Evolutionary conservation across 1,140 invertebrate species (phyloP), one percentile per base, ranked within the genome.

Genomic region (Drosophila tropicalis): DNA sequence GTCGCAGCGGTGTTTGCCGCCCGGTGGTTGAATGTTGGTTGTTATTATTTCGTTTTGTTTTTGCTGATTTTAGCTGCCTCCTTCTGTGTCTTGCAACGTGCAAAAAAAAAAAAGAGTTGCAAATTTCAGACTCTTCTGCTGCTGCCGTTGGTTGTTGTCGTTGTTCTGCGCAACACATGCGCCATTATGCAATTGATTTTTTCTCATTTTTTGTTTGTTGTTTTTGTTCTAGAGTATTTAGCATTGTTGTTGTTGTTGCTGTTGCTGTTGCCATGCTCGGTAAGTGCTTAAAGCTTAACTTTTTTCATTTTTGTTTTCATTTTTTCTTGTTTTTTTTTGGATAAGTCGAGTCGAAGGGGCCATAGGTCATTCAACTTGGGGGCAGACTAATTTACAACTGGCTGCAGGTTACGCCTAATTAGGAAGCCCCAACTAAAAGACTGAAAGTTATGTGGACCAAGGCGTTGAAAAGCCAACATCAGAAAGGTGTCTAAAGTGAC

Each of bases 101-200:
- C 70, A 84, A 84, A 85, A 81, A 68, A 47, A 83, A 83, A 84
- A 84, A 87, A 79, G 79, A 90, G 79, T 90, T 90, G 76, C 74
- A 83, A 86, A 86, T 83, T 85, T 65, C 64, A 73, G 36, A 19
- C 69, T 34, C 60, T 57, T 12, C 3, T 58, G 10, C 44, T 74
- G 47, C 19, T 66, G 22, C 34, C 65, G 60, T 64, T 74, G 69
- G 36, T 70, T 29, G 65, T 54, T 81, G 64, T 66, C 76, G 67
- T 67, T 72, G 66, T 72, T 61, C 75, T 67, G 72, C 84, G 83
- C 79, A 90, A 90, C 87, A 90, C 86, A 90, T 90, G 87, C 87
- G 86, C 87, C 79, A 90, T 90, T 90, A 90, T 90, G 81, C 84
- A 87, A 87, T 87, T 87, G 84, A 82, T 87, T 90, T 90, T 90